A percentile compares a stretch with the other conserved stretches of the same genome.
Conservation (phyloP, 92 coral and sea anemone genomes). For the Ricordea florida region DNA sequence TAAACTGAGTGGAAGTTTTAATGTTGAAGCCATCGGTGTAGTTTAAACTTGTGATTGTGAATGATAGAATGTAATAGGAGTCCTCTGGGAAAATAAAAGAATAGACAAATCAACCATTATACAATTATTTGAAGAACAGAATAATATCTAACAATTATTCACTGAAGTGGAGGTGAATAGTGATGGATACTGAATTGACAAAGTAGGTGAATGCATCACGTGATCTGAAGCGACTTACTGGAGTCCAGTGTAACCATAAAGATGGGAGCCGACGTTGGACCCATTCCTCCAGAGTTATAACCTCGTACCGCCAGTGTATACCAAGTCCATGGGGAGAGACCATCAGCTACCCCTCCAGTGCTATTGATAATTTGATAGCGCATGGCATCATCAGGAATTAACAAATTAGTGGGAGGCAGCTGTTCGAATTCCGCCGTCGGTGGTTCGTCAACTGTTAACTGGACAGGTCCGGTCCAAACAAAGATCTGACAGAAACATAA, state of each 20-base stretch:
- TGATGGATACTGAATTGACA: too few species aligned
- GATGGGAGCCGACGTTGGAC: not conserved
- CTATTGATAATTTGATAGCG: not conserved
- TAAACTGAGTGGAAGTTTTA: slow-evolving; percentile 34
- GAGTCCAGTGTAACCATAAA: slow-evolving; percentile 16
- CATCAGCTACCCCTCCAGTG: slow-evolving; percentile 16
- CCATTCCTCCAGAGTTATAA: slow-evolving; percentile 53
- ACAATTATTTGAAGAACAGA: not conserved
- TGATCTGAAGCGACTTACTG: too few species aligned
- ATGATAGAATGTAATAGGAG: slow-evolving; percentile 53
- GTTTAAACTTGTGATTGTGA: slow-evolving; percentile 47
- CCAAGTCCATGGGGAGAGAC: slow-evolving; percentile 24
- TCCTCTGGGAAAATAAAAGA: slow-evolving; percentile 43
- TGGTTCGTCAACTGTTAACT: not conserved
- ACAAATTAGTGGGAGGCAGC: not conserved
- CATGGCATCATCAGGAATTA: not conserved
- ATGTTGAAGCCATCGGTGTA: slow-evolving; percentile 59
- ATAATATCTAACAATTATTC: not conserved
- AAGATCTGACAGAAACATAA: slow-evolving; percentile 1
- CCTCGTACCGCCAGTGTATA: slow-evolving; percentile 23
- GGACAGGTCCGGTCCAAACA: not conserved
- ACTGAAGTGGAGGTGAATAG: not conserved
- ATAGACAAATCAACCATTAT: not conserved
- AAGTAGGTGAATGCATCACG: too few species aligned
- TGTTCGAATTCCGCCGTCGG: not conserved